Evolutionary conservation across 2,797 vertebrate genomes (phyloP).

Genomic region (Lutjanus argentimaculatus): DNA sequence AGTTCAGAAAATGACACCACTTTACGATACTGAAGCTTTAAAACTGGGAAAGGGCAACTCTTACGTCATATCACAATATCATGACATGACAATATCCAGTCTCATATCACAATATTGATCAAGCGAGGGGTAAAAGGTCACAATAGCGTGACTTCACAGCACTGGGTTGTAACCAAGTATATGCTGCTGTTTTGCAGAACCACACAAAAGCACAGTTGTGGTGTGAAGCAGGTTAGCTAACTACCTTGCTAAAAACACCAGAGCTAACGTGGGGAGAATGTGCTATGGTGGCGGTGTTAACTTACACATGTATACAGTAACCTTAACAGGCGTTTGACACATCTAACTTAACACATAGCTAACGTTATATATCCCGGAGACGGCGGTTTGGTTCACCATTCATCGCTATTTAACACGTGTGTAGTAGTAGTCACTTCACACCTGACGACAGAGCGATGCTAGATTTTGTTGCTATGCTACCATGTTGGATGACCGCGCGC

Average conservation of each 20-base stretch:
- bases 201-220: not conserved
- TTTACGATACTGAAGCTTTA: too few species aligned
- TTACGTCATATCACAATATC: too few species aligned
- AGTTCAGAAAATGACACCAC: too few species aligned
- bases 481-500: not conserved
- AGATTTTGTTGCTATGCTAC: constrained; percentile 38
- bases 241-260: not conserved
- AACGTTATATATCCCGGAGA: not conserved
- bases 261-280: not conserved
- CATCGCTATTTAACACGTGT: not conserved
- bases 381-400: not conserved
- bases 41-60: too few species aligned
- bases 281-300: not conserved
- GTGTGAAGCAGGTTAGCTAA: constrained; percentile 1
- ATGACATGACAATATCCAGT: too few species aligned
- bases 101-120: too few species aligned
- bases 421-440: constrained; percentile 6
- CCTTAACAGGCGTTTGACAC: not conserved
- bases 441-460: not conserved
- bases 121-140: not conserved
- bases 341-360: not conserved
- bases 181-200: not conserved
- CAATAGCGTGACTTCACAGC: not conserved
- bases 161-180: too few species aligned
- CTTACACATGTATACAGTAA: not conserved